phyloP scores from a whole-genome alignment of 1,140 invertebrate species.

The Leptinotarsa undecemlineata region DNA sequence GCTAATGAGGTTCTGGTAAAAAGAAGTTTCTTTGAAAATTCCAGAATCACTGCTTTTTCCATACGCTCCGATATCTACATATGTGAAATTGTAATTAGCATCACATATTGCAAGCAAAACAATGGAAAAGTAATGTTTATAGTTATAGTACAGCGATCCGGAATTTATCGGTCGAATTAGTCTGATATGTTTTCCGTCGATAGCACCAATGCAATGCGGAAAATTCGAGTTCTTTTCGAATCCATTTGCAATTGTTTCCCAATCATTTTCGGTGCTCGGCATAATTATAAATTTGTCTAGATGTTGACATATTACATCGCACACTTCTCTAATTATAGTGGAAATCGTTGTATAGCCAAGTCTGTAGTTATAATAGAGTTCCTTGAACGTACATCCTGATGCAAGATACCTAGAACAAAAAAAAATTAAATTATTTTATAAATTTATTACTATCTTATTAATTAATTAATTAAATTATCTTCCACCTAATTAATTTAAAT shows the following conservation, averaged over 20 bases:
- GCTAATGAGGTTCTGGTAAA: slow-evolving; percentile 41
- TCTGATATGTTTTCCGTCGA: neutral
- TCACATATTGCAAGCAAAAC: neutral
- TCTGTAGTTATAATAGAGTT: neutral
- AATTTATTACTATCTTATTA: no score
- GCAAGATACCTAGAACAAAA: neutral
- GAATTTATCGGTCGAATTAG: neutral
- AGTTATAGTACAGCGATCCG: neutral
- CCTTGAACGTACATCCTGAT: neutral
- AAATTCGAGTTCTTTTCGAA: neutral
- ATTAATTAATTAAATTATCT: neutral
- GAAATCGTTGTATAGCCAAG: neutral
- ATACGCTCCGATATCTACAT: neutral
- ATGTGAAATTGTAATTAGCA: neutral
- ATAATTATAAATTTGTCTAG: neutral
- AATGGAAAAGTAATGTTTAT: neutral
- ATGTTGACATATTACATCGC: neutral
- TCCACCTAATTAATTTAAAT: neutral
- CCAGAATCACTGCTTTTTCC: slow-evolving; percentile 44
- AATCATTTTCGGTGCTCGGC: neutral
- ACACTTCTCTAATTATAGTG: slow-evolving; percentile 1
- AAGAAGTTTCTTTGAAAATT: slow-evolving; percentile 48
- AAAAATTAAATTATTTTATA: no score
- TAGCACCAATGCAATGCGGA: neutral
- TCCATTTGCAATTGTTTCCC: neutral